Percentiles rank a stretch among this genome's conserved stretches.
These are phyloP conservation scores for Phrynocephalus guinanensis DNA, from an alignment of 2,797 vertebrate species.

Conservation along the genomic window DNA sequence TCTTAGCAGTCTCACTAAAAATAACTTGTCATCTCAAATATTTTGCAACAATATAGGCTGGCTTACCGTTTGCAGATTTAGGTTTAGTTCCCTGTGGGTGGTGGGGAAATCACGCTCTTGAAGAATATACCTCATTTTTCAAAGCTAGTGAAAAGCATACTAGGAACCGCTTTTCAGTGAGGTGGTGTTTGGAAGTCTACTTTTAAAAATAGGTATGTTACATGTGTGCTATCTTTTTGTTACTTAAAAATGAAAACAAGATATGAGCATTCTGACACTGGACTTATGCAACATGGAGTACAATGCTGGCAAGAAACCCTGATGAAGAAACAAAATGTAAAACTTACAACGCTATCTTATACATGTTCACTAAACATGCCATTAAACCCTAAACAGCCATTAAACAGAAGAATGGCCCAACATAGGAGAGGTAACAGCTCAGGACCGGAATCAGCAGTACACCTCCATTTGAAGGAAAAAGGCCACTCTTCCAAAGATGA, in stretches of 20 bases:
- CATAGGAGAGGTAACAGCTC: too few relatives aligned
- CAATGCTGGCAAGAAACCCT: background rate
- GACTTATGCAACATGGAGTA: background rate
- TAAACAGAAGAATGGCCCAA: too few relatives aligned
- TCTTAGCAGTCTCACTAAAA: slow-evolving; percentile 20
- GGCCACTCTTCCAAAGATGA: too few relatives aligned
- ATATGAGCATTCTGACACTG: background rate
- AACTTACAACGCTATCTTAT: background rate
- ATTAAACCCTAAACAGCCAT: too few relatives aligned
- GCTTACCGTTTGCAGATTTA: background rate
- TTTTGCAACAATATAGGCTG: background rate
- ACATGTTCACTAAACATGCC: background rate
- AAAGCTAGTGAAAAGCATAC: background rate
- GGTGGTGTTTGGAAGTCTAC: background rate
- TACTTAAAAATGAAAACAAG: background rate
- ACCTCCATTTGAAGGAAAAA: too few relatives aligned
- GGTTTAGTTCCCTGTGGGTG: background rate
- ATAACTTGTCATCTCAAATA: slow-evolving; percentile 8
- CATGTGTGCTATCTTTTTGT: background rate
- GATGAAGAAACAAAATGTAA: background rate
- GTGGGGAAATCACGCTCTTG: background rate
- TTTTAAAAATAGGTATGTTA: background rate
- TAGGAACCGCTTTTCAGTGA: background rate
- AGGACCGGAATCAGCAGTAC: too few relatives aligned
- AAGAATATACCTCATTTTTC: background rate